A percentile compares a stretch with the other conserved stretches of the same genome.
phyloP scores from a whole-genome alignment of 2,888 invertebrate species.

The Cabera pusaria region DNA sequence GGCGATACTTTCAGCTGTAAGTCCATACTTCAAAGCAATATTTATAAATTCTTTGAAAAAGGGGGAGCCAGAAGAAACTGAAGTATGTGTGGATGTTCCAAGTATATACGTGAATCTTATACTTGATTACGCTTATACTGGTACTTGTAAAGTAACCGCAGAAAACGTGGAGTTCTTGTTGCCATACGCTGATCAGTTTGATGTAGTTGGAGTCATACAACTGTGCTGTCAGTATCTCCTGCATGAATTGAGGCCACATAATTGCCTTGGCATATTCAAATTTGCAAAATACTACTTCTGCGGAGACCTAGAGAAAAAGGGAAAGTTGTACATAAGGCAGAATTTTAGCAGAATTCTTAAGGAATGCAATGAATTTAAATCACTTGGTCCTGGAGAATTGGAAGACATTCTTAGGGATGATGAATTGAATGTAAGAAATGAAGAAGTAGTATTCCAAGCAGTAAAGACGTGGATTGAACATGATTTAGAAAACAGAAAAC shows the following conservation, averaged over 20 bases:
- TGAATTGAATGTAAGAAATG: constrained; percentile 87
- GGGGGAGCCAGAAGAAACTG: constrained; percentile 83
- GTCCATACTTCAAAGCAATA: constrained; percentile 89
- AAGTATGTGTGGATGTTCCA: constrained; percentile 84
- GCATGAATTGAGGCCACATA: constrained; percentile 85
- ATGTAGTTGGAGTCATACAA: constrained; percentile 88
- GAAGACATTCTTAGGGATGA: constrained; percentile 87
- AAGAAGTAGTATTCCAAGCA: constrained; percentile 89
- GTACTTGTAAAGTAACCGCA: constrained; percentile 84
- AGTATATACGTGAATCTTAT: constrained; percentile 85
- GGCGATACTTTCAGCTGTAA: constrained; percentile 87
- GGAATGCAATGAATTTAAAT: constrained; percentile 85
- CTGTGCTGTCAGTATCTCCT: constrained; percentile 87
- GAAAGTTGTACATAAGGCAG: constrained; percentile 82
- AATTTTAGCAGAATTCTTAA: constrained; percentile 84
- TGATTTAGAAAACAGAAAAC: constrained; percentile 78
- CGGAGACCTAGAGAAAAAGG: constrained; percentile 85
- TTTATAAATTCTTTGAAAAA: constrained; percentile 87
- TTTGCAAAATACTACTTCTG: constrained; percentile 89
- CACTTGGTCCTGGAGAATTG: constrained; percentile 84
- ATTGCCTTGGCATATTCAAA: constrained; percentile 88
- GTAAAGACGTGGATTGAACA: constrained; percentile 88
- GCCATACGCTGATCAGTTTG: constrained; percentile 88
- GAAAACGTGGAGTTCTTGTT: constrained; percentile 88
- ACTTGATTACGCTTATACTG: constrained; percentile 90